Conservation (phyloP, 1,140 invertebrate genomes). For the Bombus haemorrhoidalis region DNA sequence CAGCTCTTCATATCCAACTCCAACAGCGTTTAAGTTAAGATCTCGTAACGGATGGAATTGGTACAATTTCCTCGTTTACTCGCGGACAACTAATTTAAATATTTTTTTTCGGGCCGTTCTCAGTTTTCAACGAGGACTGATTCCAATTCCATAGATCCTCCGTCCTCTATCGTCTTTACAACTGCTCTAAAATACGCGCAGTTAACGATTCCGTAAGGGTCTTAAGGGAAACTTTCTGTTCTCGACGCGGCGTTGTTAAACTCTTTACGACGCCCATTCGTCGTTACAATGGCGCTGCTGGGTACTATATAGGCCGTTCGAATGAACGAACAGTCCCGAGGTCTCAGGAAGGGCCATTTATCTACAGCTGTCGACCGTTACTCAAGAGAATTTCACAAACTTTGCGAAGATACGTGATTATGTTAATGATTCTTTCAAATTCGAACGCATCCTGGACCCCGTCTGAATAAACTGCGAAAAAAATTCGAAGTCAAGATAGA, state of each 20-base stretch:
- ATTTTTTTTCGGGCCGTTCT: constrained; percentile 21
- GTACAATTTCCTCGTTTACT: constrained; percentile 1
- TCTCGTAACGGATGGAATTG: not conserved
- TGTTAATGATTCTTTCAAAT: constrained; percentile 54
- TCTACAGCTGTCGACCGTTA: constrained; percentile 69
- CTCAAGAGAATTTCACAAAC: constrained; percentile 56
- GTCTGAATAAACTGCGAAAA: constrained; percentile 21
- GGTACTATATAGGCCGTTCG: constrained; percentile 67
- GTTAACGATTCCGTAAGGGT: constrained; percentile 75
- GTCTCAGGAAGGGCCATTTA: constrained; percentile 68
- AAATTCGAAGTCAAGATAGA: not conserved
- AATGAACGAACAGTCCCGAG: constrained; percentile 67
- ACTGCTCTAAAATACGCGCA: constrained; percentile 73
- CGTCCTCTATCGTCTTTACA: constrained; percentile 65
- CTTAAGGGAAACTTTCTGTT: constrained; percentile 72
- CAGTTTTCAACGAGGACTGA: constrained; percentile 40
- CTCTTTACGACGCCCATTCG: constrained; percentile 77
- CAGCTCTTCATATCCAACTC: not conserved
- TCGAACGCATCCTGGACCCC: not conserved
- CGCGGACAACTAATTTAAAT: not conserved
- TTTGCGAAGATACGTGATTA: constrained; percentile 61
- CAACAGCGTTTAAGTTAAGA: constrained; percentile 1
- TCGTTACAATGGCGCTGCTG: constrained; percentile 71
- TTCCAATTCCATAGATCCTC: constrained; percentile 60
- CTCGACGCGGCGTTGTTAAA: constrained; percentile 72